phyloP scores from a whole-genome alignment of 2,888 invertebrate species.

The Rhabditoides inermis region DNA sequence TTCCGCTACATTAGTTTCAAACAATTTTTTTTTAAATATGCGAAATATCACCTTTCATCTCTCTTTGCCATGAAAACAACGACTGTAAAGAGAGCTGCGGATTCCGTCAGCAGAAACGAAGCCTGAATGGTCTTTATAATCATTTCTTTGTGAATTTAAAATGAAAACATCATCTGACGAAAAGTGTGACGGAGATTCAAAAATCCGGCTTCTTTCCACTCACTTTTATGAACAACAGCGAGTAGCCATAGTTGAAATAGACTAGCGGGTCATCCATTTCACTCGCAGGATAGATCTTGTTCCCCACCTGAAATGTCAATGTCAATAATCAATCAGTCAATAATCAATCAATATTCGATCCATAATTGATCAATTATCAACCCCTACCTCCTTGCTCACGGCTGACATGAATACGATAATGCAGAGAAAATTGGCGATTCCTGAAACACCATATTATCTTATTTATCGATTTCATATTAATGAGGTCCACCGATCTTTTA shows the following conservation, averaged over 20 bases:
- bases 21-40: too few relatives aligned
- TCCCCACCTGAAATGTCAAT: conserved; percentile 30
- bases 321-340: background rate
- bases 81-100: conserved; percentile 44
- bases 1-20: too few relatives aligned
- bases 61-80: conserved; percentile 52
- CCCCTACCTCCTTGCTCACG: conserved; percentile 41
- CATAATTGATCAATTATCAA: background rate
- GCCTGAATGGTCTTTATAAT: conserved; percentile 17
- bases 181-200: background rate
- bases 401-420: conserved; percentile 50
- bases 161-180: background rate
- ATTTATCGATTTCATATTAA: too few relatives aligned
- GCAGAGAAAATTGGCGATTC: conserved; percentile 45
- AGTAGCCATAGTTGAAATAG: conserved; percentile 48
- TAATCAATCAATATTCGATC: background rate
- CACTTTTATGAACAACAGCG: conserved; percentile 47
- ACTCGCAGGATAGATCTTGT: conserved; percentile 47
- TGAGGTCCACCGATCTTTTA: too few relatives aligned
- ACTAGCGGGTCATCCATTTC: conserved; percentile 52
- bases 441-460: too few relatives aligned
- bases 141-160: background rate
- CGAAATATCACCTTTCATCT: too few relatives aligned
- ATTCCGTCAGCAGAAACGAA: conserved; percentile 47
- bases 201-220: background rate